phyloP scores from a whole-genome alignment of 2,888 invertebrate species.

The Phrixothrix hirtus region DNA sequence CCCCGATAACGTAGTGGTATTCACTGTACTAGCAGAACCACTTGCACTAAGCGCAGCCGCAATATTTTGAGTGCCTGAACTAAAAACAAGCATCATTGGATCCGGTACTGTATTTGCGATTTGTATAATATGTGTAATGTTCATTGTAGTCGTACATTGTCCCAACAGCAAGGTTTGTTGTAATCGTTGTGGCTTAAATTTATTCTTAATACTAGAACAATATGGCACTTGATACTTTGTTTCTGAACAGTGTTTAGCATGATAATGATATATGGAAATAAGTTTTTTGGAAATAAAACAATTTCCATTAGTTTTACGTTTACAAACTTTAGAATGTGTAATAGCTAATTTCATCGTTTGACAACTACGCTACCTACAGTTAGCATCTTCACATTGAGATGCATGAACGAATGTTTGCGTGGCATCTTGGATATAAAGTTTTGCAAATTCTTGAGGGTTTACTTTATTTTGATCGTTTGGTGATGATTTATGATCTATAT shows the following conservation, averaged over 20 bases:
- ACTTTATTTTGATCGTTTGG: conserved; percentile 82
- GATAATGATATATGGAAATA: conserved; percentile 97
- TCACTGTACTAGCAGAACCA: conserved; percentile 58
- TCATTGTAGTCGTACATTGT: conserved; percentile 83
- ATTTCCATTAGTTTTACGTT: conserved; percentile 91
- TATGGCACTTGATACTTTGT: conserved; percentile 97
- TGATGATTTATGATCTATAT: conserved; percentile 91
- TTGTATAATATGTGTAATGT: conserved; percentile 64
- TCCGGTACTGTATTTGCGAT: conserved; percentile 44
- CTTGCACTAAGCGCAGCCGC: conserved; percentile 60
- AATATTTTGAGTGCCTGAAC: conserved; percentile 53
- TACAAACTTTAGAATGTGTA: conserved; percentile 95
- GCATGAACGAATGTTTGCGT: conserved; percentile 73
- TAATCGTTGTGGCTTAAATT: conserved; percentile 92
- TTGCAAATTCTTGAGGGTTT: conserved; percentile 72
- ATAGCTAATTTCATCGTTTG: conserved; percentile 99
- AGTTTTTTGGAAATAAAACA: conserved; percentile 99
- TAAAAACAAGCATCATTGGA: conserved; percentile 53
- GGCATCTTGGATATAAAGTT: conserved; percentile 71
- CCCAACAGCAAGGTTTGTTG: conserved; percentile 93
- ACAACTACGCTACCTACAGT: conserved; percentile 95
- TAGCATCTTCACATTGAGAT: conserved; percentile 82
- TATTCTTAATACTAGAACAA: conserved; percentile 98
- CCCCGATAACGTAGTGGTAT: conserved; percentile 58
- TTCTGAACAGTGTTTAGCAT: conserved; percentile 97